Base-by-base conservation (phyloP, 1,140 invertebrate species). In the Diorhabda elongata region DNA sequence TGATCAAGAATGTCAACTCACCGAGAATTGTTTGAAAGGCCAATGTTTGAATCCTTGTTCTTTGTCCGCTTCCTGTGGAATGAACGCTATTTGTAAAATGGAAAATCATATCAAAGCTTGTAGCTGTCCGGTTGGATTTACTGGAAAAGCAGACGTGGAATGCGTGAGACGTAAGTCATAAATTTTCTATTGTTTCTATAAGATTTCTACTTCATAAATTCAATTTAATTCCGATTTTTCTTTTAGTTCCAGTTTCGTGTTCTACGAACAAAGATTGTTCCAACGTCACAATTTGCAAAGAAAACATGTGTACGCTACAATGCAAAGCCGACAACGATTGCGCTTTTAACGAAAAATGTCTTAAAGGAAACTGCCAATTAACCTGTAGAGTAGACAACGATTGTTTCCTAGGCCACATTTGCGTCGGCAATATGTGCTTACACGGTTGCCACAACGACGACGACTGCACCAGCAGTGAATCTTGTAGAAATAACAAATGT, bases 361-460 rank as follows among this genome's bases (percentile, higher is more conserved):
- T 93, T 3, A 85, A 86, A 75, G 90, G 89, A 65, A 89, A 88
- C 74, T 97, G 94, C 77, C 87, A 93, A 66, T 82, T 96, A 43
- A 96, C 93, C 2, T 97, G 95, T 75, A 87, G 92, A 63, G 87
- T 94, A 2, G 92, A 96, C 77, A 93, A 95, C 73, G 94, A 96
- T 75, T 96, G 94, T 77, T 95, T 95, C 85, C 82, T 95, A 7
- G 93, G 93, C 7, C 93, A 96, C 75, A 92, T 96, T 71, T 96
- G 94, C 77, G 81, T 94, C 43, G 87, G 89, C 72, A 94, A 94
- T 74, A 90, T 90, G 81, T 96, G 94, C 75, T 86, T 91, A 61
- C 90, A 91, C 74, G 95, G 94, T 6, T 97, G 95, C 76, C 88
- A 91, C 70, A 87, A 88, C 7, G 92, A 96, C 76, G 91, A 93